phyloP scores from a whole-genome alignment of 2,888 invertebrate genomes.

The Phyllotreta striolata region DNA sequence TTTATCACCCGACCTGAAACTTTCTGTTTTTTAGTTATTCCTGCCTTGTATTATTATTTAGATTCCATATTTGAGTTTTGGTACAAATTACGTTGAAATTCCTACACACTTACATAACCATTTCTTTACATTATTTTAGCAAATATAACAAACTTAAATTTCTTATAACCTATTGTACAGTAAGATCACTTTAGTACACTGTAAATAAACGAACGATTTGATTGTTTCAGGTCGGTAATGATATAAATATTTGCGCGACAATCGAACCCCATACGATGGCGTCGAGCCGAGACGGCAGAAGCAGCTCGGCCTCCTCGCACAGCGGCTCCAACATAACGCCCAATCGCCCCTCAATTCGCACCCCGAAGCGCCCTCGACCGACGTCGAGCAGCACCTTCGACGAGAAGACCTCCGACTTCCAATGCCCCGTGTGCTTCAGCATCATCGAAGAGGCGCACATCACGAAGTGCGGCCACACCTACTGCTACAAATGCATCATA shows the following conservation, averaged over 20 bases:
- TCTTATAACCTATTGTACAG: background rate
- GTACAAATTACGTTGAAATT: background rate
- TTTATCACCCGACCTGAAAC: conserved; percentile 54
- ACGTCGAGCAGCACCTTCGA: conserved; percentile 68
- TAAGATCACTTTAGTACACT: background rate
- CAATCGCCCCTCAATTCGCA: conserved; percentile 60
- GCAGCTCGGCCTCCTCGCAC: conserved; percentile 60
- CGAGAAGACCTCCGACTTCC: conserved; percentile 72
- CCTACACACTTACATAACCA: too few species aligned
- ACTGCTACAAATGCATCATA: conserved; percentile 83
- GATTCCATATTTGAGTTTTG: too few species aligned
- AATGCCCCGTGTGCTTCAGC: conserved; percentile 89
- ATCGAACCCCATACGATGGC: conserved; percentile 50
- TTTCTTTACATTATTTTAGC: background rate
- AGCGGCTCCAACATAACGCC: conserved; percentile 58
- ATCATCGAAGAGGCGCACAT: conserved; percentile 89
- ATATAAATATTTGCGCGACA: conserved; percentile 31
- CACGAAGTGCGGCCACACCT: conserved; percentile 92
- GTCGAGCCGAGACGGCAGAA: conserved; percentile 61
- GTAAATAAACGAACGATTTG: conserved; percentile 29
- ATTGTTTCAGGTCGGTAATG: conserved; percentile 67
- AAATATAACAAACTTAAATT: background rate
- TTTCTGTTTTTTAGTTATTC: conserved; percentile 33
- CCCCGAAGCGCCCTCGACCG: conserved; percentile 63
- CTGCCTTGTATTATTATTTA: background rate